phyloP scores from a whole-genome alignment of 2,113 vertebrate genomes.

The Craseonycteris thonglongyai region DNA sequence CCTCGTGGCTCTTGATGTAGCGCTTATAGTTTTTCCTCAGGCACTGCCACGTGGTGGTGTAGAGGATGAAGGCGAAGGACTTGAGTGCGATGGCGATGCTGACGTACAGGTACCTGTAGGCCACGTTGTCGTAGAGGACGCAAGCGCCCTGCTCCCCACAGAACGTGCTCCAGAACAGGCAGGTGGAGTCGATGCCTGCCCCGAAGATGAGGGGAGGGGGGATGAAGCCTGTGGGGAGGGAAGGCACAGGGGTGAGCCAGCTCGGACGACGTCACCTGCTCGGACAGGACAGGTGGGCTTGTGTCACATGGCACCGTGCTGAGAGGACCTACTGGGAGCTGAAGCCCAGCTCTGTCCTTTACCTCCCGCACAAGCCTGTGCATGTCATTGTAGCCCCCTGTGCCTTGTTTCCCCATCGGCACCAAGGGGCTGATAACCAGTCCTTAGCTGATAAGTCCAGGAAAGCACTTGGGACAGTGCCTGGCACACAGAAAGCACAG shows the following conservation, averaged over 20 bases:
- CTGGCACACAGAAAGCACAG: too few species aligned
- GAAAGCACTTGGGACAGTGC: too few species aligned
- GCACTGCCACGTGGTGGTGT: slow-evolving; percentile 95
- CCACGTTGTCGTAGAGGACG: slow-evolving; percentile 91
- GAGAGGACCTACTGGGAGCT: too few species aligned
- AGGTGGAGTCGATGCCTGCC: slow-evolving; percentile 96
- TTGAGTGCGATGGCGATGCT: slow-evolving; percentile 96
- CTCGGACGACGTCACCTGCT: too few species aligned
- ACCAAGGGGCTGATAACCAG: background rate
- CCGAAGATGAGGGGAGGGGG: slow-evolving; percentile 97
- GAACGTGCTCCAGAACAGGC: slow-evolving; percentile 96
- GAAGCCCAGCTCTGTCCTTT: background rate
- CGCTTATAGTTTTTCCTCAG: slow-evolving; percentile 95
- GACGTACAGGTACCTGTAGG: slow-evolving; percentile 94
- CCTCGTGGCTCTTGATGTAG: slow-evolving; percentile 94
- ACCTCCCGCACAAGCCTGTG: background rate
- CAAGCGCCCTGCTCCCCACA: slow-evolving; percentile 93
- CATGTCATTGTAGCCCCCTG: too few species aligned
- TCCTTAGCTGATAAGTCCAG: too few species aligned
- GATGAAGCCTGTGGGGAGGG: slow-evolving; percentile 89
- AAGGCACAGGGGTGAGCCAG: background rate
- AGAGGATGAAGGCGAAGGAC: slow-evolving; percentile 93
- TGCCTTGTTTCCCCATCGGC: background rate
- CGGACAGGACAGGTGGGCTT: too few species aligned
- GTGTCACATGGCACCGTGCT: too few species aligned